phyloP scores from a whole-genome alignment of 2,113 vertebrate genomes.

The Tragelaphus scriptus region DNA sequence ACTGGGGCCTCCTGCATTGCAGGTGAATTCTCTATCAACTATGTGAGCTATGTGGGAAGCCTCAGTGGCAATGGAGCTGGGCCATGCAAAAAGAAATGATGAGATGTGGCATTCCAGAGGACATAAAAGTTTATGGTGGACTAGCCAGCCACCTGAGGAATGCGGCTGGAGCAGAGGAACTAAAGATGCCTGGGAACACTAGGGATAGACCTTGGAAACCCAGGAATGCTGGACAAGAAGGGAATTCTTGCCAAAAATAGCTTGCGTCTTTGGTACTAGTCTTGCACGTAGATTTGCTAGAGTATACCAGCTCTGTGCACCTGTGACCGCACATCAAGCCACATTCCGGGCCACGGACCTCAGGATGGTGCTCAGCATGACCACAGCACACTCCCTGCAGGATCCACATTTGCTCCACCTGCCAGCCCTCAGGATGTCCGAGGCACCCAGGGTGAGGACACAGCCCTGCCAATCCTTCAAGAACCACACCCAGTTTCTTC shows the following conservation, averaged over 20 bases:
- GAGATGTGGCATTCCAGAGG: not conserved
- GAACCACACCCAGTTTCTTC: not conserved
- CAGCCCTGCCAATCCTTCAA: not conserved
- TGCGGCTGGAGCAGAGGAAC: not conserved
- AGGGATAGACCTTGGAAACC: not conserved
- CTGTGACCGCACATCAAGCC: not conserved
- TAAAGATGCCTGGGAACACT: not conserved
- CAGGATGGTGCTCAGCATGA: not conserved
- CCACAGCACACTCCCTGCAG: not conserved
- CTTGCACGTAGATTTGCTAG: not conserved
- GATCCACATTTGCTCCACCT: not conserved
- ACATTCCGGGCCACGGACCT: not conserved
- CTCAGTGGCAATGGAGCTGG: not conserved
- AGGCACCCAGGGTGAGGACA: not conserved
- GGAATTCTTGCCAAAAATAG: not conserved
- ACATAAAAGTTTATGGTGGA: not conserved
- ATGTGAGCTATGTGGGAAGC: not conserved
- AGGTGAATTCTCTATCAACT: not conserved
- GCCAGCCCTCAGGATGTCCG: not conserved
- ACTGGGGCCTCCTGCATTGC: not conserved
- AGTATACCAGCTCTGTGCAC: not conserved
- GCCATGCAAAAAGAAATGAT: not conserved
- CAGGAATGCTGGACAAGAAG: not conserved
- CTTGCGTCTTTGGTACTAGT: not conserved
- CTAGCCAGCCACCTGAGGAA: not conserved